Percentiles rank a stretch among this genome's conserved stretches.
These are phyloP conservation scores for Tympanuchus pallidicinctus DNA, from an alignment of 2,113 vertebrate genomes.

Conservation along the genomic window DNA sequence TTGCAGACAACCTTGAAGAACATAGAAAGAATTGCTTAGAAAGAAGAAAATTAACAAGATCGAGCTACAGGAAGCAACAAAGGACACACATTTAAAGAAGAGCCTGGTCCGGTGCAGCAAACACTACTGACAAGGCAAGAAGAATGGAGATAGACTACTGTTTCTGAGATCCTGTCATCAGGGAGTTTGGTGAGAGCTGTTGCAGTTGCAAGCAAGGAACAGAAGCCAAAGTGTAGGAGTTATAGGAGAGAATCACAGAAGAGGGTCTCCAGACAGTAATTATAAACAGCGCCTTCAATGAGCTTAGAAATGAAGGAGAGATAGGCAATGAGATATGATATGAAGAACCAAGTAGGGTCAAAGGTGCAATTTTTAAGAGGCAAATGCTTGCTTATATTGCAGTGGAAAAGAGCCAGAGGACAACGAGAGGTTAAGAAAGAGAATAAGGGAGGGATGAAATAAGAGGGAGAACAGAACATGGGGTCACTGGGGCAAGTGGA, in stretches of 20 bases:
- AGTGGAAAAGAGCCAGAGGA: slow-evolving; percentile 51
- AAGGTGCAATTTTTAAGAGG: slow-evolving; percentile 51
- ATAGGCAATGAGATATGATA: slow-evolving; percentile 57
- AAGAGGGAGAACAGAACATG: slow-evolving; percentile 25
- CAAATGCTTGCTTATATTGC: slow-evolving; percentile 38
- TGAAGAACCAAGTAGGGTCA: slow-evolving; percentile 41
- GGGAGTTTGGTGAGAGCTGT: slow-evolving; percentile 58
- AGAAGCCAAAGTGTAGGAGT: slow-evolving; percentile 66
- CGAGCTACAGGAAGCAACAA: not conserved
- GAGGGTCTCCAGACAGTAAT: slow-evolving; percentile 56
- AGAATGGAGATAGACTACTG: slow-evolving; percentile 65
- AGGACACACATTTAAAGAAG: not conserved
- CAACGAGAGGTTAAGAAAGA: slow-evolving; percentile 39
- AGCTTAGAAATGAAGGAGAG: slow-evolving; percentile 48
- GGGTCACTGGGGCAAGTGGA: slow-evolving; percentile 48
- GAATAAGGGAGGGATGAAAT: slow-evolving; percentile 21
- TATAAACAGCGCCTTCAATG: slow-evolving; percentile 61
- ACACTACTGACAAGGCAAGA: slow-evolving; percentile 40
- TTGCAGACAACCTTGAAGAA: not conserved
- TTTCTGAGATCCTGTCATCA: slow-evolving; percentile 51
- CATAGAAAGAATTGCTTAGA: not conserved
- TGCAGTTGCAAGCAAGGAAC: slow-evolving; percentile 50
- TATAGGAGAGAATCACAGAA: slow-evolving; percentile 32
- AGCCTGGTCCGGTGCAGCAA: slow-evolving; percentile 18
- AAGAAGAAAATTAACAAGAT: not conserved